Evolutionary conservation across 2,888 invertebrate genomes (phyloP).

Genomic region (Polia nebulosa): DNA sequence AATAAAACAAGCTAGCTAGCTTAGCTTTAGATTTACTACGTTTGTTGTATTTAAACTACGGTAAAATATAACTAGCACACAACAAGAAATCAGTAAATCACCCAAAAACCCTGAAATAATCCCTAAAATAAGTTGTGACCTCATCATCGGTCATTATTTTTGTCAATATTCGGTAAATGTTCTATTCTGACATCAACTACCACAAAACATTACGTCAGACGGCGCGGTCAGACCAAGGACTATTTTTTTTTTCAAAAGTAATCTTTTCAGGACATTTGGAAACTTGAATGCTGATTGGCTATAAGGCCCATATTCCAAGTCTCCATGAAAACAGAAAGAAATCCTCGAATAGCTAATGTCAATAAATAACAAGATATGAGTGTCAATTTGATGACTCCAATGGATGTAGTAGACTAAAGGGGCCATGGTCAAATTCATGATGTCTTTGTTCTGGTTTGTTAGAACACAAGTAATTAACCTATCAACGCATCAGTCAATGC

Average conservation of each 20-base stretch:
- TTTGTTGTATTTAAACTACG: too few species aligned
- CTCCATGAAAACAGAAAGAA: not conserved
- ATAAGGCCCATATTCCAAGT: not conserved
- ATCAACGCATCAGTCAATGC: not conserved
- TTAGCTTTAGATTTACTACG: too few species aligned
- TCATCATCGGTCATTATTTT: not conserved
- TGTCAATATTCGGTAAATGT: not conserved
- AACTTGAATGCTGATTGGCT: not conserved
- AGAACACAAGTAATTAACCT: not conserved
- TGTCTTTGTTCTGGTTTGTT: not conserved
- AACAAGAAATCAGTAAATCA: not conserved
- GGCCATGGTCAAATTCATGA: not conserved
- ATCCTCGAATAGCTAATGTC: not conserved
- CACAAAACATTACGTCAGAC: constrained; percentile 19
- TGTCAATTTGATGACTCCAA: not conserved
- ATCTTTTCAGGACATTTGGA: too few species aligned
- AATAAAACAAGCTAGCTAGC: too few species aligned
- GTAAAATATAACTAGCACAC: not conserved
- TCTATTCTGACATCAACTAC: constrained; percentile 14
- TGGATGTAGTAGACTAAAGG: not conserved
- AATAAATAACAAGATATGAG: not conserved
- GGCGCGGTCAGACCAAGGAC: constrained; percentile 1
- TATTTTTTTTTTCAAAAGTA: not conserved
- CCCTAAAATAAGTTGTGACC: not conserved
- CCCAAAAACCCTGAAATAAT: not conserved